Evolutionary conservation across 1,140 invertebrate species (phyloP), one percentile per base, ranked within the genome.

Genomic region (Pentalonia nigronervosa): DNA sequence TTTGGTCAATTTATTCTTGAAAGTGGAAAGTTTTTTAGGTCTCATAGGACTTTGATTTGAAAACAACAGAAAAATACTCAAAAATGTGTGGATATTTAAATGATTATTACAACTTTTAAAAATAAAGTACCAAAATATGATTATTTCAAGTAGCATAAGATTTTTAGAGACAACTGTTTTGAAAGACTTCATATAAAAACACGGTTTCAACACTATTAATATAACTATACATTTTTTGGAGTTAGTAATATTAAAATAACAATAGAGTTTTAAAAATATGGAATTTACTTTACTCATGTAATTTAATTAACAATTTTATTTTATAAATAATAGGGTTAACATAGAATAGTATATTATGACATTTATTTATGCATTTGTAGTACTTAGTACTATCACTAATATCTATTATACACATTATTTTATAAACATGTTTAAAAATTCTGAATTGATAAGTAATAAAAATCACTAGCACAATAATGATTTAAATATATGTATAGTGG

Each of bases 301-400:
- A 76, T 76, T n/a, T 76, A 76, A 76, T 14, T n/a, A 76, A n/a
- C 30, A n/a, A 76, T 76, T 76, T n/a, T 76, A 76, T 76, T 76
- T 76, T 76, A 76, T 76, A 0, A 76, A 76, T 17, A 76, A 76
- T 11, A 76, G n/a, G n/a, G 60, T 30, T 76, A 67, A 67, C 60
- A 67, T n/a, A 11, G 60, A n/a, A n/a, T 67, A 23, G 60, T n/a
- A 53, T 53, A 53, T 76, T n/a, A 67, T 67, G 60, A n/a, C 14
- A n/a, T 17, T 67, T 17, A n/a, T 67, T 76, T 7, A 17, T 76
- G n/a, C 14, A 76, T n/a, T 67, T n/a, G n/a, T 17, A 76, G 60
- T 67, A 67, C 30, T 7, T 67, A 67, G n/a, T 76, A 76, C 30
- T 20, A n/a, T 30, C 9, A 11, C 30, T 30, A 67, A 53, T 53